These are phyloP conservation scores for Phrynocephalus guinanensis DNA, from an alignment of 2,797 vertebrate genomes.

Conservation along the genomic window DNA sequence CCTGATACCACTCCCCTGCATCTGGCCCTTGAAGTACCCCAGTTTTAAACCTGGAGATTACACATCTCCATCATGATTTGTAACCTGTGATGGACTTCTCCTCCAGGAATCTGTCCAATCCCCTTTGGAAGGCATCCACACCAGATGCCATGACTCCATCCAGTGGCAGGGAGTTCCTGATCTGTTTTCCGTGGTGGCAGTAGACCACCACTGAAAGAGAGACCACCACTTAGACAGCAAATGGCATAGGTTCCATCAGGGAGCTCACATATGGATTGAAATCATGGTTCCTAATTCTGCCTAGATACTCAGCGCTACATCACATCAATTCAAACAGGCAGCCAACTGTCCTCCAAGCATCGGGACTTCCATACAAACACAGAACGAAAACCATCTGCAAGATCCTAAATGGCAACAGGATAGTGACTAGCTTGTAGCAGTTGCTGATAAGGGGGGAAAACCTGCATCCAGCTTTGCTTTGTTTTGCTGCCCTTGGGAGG, in stretches of 20 bases:
- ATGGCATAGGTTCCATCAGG: background rate
- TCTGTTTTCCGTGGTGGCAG: no score
- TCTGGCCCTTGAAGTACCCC: no score
- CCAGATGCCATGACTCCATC: no score
- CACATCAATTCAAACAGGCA: background rate
- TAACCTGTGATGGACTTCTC: no score
- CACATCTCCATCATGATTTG: no score
- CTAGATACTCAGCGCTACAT: background rate
- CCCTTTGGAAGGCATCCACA: no score
- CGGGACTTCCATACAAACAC: background rate
- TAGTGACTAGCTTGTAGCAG: background rate
- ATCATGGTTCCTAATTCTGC: background rate
- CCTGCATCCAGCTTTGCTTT: background rate
- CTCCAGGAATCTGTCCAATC: no score
- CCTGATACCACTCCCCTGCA: no score
- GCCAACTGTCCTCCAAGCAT: background rate
- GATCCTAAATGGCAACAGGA: slow-evolving; percentile 4
- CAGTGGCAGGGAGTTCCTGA: no score
- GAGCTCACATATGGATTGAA: background rate
- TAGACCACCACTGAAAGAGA: no score
- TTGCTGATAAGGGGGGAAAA: background rate
- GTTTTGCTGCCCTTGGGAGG: background rate
- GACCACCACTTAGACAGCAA: background rate
- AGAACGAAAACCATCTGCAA: background rate
- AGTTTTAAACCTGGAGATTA: no score